Evolutionary conservation across 2,888 invertebrate species (phyloP).

Genomic region (Dimorphilus gyrociliatus): DNA sequence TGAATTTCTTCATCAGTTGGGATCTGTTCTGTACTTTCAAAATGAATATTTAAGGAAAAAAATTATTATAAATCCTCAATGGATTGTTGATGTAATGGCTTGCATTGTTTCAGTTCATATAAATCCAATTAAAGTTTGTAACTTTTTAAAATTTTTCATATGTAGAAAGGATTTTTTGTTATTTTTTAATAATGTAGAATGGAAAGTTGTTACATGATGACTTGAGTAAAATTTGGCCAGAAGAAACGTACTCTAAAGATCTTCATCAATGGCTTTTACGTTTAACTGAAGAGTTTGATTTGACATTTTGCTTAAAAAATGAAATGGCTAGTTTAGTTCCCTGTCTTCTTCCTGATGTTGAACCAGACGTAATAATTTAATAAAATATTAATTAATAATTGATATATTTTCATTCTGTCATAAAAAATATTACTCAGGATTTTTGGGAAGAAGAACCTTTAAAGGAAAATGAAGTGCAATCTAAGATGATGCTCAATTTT

Average conservation of each 20-base stretch:
- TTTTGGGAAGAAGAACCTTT: too few relatives aligned
- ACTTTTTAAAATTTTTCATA: background rate
- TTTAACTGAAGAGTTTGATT: constrained; percentile 36
- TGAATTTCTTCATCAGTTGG: constrained; percentile 33
- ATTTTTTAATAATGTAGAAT: constrained; percentile 16
- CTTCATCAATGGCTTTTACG: constrained; percentile 31
- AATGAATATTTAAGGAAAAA: constrained; percentile 23
- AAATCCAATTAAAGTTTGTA: constrained; percentile 24
- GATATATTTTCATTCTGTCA: too few relatives aligned
- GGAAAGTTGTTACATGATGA: constrained; percentile 27
- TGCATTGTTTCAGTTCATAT: constrained; percentile 34
- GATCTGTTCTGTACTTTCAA: constrained; percentile 34
- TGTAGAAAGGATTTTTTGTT: too few relatives aligned
- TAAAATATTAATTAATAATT: too few relatives aligned
- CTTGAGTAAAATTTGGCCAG: constrained; percentile 22
- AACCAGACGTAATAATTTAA: constrained; percentile 22
- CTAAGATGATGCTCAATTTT: constrained; percentile 30
- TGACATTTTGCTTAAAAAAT: constrained; percentile 27
- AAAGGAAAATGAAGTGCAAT: too few relatives aligned
- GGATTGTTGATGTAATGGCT: constrained; percentile 38
- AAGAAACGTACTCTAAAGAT: constrained; percentile 16
- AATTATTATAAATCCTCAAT: constrained; percentile 35
- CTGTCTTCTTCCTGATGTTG: constrained; percentile 31
- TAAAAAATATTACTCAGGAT: too few relatives aligned
- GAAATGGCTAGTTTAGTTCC: constrained; percentile 29